Conservation (phyloP, 2,797 vertebrate genomes). For the Pangasius krempfi region DNA sequence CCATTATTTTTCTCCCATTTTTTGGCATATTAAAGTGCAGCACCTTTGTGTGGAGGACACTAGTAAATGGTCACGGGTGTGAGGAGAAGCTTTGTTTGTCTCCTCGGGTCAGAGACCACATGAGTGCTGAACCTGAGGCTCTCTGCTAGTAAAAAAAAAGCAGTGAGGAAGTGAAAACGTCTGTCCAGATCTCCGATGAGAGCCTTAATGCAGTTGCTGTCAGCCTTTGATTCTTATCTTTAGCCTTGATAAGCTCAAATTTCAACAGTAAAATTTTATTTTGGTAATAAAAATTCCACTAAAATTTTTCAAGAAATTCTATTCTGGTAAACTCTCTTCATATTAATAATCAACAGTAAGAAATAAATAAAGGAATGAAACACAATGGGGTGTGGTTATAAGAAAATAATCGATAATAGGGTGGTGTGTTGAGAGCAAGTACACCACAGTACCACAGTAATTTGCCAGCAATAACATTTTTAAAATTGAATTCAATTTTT, state of each 20-base stretch:
- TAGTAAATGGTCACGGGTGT: conserved; percentile 65
- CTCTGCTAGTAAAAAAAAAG: conserved; percentile 52
- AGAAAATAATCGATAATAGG: neutral
- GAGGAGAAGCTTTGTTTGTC: conserved; percentile 57
- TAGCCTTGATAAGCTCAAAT: neutral
- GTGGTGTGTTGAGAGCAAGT: neutral
- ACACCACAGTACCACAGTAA: neutral
- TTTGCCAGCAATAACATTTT: neutral
- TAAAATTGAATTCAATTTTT: neutral
- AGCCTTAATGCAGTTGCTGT: conserved; percentile 35
- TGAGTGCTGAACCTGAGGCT: conserved; percentile 50
- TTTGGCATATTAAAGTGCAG: conserved; percentile 41
- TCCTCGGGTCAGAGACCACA: conserved; percentile 59
- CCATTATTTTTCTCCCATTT: conserved; percentile 51
- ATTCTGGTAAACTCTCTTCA: neutral
- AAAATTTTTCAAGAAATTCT: neutral
- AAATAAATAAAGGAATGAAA: neutral
- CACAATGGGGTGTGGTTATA: neutral
- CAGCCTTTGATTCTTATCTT: conserved; percentile 49
- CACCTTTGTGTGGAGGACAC: conserved; percentile 45
- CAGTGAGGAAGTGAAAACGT: conserved; percentile 41
- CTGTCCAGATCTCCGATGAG: conserved; percentile 26
- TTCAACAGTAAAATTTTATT: neutral
- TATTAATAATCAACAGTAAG: neutral
- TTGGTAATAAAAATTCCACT: neutral